These are phyloP conservation scores for Lochmaea crataegi DNA, from an alignment of 2,888 invertebrate species.

Conservation along the genomic window DNA sequence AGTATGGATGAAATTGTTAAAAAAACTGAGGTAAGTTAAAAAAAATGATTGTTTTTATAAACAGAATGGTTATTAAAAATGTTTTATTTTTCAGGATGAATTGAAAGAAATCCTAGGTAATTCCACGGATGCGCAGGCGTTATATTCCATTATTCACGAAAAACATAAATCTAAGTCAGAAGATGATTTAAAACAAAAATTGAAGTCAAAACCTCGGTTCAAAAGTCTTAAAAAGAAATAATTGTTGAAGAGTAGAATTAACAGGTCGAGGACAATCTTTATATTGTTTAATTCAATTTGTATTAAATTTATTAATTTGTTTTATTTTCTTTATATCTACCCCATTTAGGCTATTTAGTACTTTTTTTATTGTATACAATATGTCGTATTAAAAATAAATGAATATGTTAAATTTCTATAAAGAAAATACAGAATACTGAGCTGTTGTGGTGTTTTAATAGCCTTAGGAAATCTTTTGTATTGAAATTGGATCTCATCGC, in stretches of 20 bases:
- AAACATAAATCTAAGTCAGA: constrained; percentile 71
- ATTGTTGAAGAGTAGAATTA: too few species aligned
- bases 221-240: constrained; percentile 21
- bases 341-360: too few species aligned
- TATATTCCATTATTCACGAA: constrained; percentile 79
- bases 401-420: too few species aligned
- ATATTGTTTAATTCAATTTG: neutral
- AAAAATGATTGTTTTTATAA: neutral
- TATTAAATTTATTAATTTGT: neutral
- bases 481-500: too few species aligned
- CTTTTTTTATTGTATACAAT: too few species aligned
- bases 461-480: too few species aligned
- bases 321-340: too few species aligned
- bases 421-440: too few species aligned
- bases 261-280: neutral
- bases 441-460: too few species aligned
- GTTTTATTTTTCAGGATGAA: constrained; percentile 71
- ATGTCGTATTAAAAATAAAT: too few species aligned
- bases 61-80: neutral
- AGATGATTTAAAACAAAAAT: constrained; percentile 53
- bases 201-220: constrained; percentile 20
- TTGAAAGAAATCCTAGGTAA: constrained; percentile 79
- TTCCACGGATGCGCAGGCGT: constrained; percentile 73
- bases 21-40: constrained; percentile 52
- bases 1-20: constrained; percentile 59